These are phyloP conservation scores for Agrotis clavis DNA, from an alignment of 2,888 invertebrate species.

Conservation along the genomic window DNA sequence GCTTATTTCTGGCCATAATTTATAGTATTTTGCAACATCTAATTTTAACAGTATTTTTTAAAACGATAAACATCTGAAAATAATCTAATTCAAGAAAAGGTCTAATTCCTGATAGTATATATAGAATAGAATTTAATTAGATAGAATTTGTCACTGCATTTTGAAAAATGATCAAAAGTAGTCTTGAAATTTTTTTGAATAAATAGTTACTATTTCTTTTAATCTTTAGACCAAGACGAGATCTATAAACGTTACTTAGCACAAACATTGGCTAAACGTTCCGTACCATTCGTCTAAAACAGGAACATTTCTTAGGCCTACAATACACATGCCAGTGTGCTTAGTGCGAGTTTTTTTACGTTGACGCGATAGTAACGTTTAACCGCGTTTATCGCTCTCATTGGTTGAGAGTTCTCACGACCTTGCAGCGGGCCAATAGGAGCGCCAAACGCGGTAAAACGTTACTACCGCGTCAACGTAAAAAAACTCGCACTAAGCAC, in stretches of 20 bases:
- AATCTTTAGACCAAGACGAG: not conserved
- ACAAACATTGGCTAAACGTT: not conserved
- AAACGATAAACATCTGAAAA: not conserved
- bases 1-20: not conserved
- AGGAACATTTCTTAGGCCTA: not conserved
- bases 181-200: not conserved
- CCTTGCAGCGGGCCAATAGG: too few relatives aligned
- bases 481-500: too few relatives aligned
- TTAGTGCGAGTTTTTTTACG: too few relatives aligned
- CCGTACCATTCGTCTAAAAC: not conserved
- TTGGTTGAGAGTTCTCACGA: too few relatives aligned
- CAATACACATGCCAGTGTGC: too few relatives aligned
- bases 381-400: too few relatives aligned
- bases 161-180: not conserved
- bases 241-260: not conserved
- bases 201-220: not conserved
- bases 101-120: not conserved
- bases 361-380: too few relatives aligned
- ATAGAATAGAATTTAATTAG: not conserved
- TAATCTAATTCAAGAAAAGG: not conserved
- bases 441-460: too few relatives aligned
- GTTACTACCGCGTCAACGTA: too few relatives aligned
- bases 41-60: slow-evolving; percentile 15
- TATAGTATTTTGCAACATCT: slow-evolving; percentile 1
- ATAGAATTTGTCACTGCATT: not conserved